Evolutionary conservation across 2,888 invertebrate species (phyloP), one percentile per base, ranked within the genome.

Genomic region (Sarcophaga carnaria): DNA sequence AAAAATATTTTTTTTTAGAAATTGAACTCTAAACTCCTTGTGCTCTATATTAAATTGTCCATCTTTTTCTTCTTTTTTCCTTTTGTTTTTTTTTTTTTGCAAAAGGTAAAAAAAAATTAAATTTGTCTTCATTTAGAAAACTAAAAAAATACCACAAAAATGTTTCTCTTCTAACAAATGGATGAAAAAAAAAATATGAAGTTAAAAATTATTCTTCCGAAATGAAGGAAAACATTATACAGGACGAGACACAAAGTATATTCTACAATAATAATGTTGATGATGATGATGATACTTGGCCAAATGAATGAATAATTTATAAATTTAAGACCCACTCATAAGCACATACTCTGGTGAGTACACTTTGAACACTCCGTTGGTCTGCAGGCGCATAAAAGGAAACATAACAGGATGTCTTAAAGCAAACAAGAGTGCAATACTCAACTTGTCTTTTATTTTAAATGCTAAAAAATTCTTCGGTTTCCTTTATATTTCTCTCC

Each of bases 271-370:
- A 37, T 37, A 37, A 37, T 54, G 54, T 14, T 54, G 54, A 84
- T 80, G 77, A 83, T 80, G 70, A 37, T 37, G 37, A 87, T 80
- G 70, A 84, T 77, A 87, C 72, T 83, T 82, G 79, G 83, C 64
- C 77, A 86, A 80, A 83, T 86, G 83, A 86, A 86, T 86, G 83
- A 86, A 83, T 86, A 83, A 86, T 86, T 80, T 86, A 86, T 86
- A 71, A 37, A 77, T 70, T 75, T 82, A 45, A 76, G 77, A 72
- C 69, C 75, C 11, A 64, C 11, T 25, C 8, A 37, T 12, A 17
- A 3, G 69, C 27, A 70, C 47, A 69, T n/a, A 67, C 45, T n/a
- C 37, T 37, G 17, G 20, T 75, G 37, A 17, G 17, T 4, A 69
- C 37, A 64, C 25, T 11, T 54, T 71, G 27, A 37, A 54, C 71